Base-by-base conservation (phyloP, 2,888 invertebrate species). In the Calameuta idolon region DNA sequence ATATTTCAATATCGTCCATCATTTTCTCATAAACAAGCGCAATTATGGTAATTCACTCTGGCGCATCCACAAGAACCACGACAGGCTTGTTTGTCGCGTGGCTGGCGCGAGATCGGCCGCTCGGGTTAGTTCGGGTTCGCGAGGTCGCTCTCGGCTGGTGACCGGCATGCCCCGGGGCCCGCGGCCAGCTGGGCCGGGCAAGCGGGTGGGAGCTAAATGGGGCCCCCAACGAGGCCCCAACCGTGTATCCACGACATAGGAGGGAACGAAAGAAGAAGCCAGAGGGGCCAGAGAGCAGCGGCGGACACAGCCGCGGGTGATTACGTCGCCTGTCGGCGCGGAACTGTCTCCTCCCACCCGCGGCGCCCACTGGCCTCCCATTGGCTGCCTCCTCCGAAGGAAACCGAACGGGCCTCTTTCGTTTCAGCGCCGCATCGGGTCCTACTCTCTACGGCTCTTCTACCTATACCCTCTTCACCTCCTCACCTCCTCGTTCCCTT, bases 331-430 rank as follows among this genome's bases (percentile, higher is more conserved):
- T 88, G 90, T 90, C 90, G 90, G 89, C 89, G 90, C 88, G 89
- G 90, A 90, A 90, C 90, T 90, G 90, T 90, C 90, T 90, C 90
- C 90, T 90, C 90, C 90, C 89, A 90, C 88, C 89, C 88, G 87
- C 87, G 89, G 88, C 89, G 89, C 90, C 89, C 89, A 90, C 89
- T 85, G 81, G 79, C 78, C 85, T 86, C 88, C 83, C 83, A 90
- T 90, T 90, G 90, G 90, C 84, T 81, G 80, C 81, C 40, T 84
- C 85, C 85, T 83, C 83, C 83, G 83, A 83, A 83, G 84, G 85
- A 87, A 86, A 86, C 83, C 40, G 55, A 73, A 76, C 34, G 74
- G 73, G 68, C 74, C 74, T 84, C 83, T 80, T 81, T 81, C 83
- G 81, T 81, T 81, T 77, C 81, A 74, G 33, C 81, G 79, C 77